Evolutionary conservation across 2,888 invertebrate genomes (phyloP).

Genomic region (Pelosia muscerda): DNA sequence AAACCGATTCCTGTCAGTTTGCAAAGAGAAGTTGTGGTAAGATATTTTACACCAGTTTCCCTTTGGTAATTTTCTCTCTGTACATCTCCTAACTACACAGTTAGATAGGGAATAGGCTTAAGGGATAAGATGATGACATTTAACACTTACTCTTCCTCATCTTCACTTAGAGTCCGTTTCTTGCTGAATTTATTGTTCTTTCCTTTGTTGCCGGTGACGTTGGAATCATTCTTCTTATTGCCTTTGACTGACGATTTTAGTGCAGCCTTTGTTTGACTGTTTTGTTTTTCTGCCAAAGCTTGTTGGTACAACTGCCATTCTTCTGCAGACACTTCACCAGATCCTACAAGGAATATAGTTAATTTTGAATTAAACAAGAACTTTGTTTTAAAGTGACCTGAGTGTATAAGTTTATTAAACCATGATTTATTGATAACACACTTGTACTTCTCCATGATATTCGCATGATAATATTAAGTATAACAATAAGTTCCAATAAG

Average conservation of each 20-base stretch:
- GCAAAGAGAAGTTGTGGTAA: too few relatives aligned
- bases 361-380: neutral
- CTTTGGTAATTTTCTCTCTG: too few relatives aligned
- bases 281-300: constrained; percentile 76
- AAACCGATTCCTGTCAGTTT: too few relatives aligned
- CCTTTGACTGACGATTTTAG: constrained; percentile 54
- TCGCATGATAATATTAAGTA: too few relatives aligned
- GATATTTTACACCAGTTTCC: too few relatives aligned
- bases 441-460: too few relatives aligned
- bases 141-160: constrained; percentile 75
- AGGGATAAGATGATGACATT: neutral
- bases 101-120: neutral
- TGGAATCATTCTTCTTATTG: constrained; percentile 52
- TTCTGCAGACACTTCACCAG: constrained; percentile 78
- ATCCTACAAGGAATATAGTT: constrained; percentile 56
- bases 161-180: constrained; percentile 68
- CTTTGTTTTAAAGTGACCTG: neutral
- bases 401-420: too few relatives aligned
- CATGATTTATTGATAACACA: too few relatives aligned
- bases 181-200: constrained; percentile 47
- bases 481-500: too few relatives aligned
- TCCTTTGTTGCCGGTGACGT: constrained; percentile 33
- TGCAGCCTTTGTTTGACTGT: constrained; percentile 55
- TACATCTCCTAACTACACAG: too few relatives aligned
- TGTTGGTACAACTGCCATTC: constrained; percentile 84